Evolutionary conservation across 2,888 invertebrate species (phyloP), one percentile per base, ranked within the genome.

Genomic region (Leuctra nigra): DNA sequence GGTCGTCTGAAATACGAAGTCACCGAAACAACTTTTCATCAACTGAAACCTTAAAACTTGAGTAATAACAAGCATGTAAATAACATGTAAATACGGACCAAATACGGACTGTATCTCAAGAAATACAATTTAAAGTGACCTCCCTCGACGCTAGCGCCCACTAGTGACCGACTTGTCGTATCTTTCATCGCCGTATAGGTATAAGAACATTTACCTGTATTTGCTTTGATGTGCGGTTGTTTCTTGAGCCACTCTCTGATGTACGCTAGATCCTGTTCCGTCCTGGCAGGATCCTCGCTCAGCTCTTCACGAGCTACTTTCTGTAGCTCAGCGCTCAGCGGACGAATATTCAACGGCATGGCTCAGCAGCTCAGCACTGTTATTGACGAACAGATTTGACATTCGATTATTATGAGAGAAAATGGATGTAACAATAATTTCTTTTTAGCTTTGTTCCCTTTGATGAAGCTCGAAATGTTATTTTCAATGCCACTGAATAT

Each of bases 1-100:
- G 77, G 71, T 91, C 90, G 73, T 91, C 87, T 87, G 71, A 1
- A 68, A 44, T 4, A 2, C 9, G 22, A 41, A 18, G n/a, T n/a
- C n/a, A n/a, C n/a, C n/a, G n/a, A n/a, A n/a, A n/a, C n/a, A n/a
- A n/a, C n/a, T n/a, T n/a, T n/a, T n/a, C n/a, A n/a, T n/a, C n/a
- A n/a, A n/a, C n/a, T n/a, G n/a, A 41, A 41, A 41, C 3, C 20
- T 11, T 41, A 29, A 11, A 29, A 29, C 11, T 29, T 29, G 29
- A 6, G 29, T 29, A 7, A 29, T 7, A 29, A 29, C n/a, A 29
- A 11, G 29, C 11, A 6, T 7, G 29, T 7, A 29, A 29, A 7
- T 29, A 29, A 29, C 29, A 7, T 29, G 29, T 6, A 11, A 29
- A 29, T n/a, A 29, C 29, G 29, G 6, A 29, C n/a, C n/a, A n/a